A percentile compares a stretch with the other conserved stretches of the same genome.
These are phyloP conservation scores for Labia minor DNA, from an alignment of 2,888 invertebrate species.

Conservation along the genomic window DNA sequence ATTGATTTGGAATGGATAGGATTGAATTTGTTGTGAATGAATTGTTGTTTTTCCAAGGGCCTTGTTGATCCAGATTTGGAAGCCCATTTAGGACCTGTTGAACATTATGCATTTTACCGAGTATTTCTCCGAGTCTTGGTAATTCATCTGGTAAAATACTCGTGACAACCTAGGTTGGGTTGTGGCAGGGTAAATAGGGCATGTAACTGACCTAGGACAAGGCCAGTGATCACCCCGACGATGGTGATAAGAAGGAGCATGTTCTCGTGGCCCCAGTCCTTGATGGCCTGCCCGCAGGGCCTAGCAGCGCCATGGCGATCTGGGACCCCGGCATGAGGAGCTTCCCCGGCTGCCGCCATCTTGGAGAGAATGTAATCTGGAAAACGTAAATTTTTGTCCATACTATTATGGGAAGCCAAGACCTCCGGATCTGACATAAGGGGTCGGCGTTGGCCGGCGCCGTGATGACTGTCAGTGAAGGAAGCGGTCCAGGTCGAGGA, in stretches of 20 bases:
- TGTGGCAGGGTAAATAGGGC: conserved; percentile 8
- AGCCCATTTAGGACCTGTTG: conserved; percentile 16
- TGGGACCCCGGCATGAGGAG: conserved; percentile 34
- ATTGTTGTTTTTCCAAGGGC: too few species aligned
- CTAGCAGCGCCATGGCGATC: conserved; percentile 32
- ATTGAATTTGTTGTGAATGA: too few species aligned
- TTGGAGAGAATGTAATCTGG: conserved; percentile 67
- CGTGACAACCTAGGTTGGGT: too few species aligned
- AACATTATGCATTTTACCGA: neutral
- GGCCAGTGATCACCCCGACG: conserved; percentile 65
- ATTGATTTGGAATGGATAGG: too few species aligned
- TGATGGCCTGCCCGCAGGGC: conserved; percentile 42
- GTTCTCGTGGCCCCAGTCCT: conserved; percentile 57
- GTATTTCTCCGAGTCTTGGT: too few species aligned
- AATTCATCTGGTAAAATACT: too few species aligned
- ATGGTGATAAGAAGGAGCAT: conserved; percentile 67
- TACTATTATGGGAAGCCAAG: neutral
- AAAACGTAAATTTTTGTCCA: conserved; percentile 16
- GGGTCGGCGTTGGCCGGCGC: neutral
- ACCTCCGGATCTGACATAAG: neutral
- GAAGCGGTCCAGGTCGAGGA: too few species aligned
- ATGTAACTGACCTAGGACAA: conserved; percentile 52
- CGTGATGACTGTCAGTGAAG: too few species aligned
- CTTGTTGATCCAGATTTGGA: too few species aligned
- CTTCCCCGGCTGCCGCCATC: conserved; percentile 44